Evolutionary conservation across 2,797 vertebrate genomes (phyloP).

Genomic region (Parauchenoglanis ngamensis): DNA sequence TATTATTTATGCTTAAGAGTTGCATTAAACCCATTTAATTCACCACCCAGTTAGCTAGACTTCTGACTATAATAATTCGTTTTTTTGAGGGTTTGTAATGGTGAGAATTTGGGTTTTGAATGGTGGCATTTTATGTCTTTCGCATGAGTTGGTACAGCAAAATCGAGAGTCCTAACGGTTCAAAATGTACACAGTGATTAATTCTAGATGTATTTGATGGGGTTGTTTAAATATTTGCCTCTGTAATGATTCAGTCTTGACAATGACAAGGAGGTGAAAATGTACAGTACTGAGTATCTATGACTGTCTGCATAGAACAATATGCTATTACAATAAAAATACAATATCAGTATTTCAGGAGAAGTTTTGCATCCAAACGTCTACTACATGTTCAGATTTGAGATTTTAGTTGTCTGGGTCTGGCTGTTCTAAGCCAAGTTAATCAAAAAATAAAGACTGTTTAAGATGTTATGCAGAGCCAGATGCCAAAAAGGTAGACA

Average conservation of each 20-base stretch:
- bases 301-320: neutral
- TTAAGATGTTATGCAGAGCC: neutral
- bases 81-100: too few relatives aligned
- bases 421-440: neutral
- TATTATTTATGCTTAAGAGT: neutral
- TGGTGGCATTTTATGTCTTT: neutral
- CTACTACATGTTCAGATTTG: neutral
- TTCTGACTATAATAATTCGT: too few relatives aligned
- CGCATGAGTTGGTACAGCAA: neutral
- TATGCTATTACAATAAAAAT: neutral
- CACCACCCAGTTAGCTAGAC: neutral
- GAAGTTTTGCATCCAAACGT: neutral
- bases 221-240: neutral
- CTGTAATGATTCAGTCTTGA: neutral
- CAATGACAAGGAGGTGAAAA: neutral
- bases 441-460: neutral
- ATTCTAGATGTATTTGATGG: neutral
- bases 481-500: neutral
- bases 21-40: neutral
- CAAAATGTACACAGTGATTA: neutral
- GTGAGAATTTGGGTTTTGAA: neutral
- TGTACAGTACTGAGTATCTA: neutral
- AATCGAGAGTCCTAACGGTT: neutral
- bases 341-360: too few relatives aligned
- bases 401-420: neutral